Base-by-base conservation (phyloP, 2,888 invertebrate species). In the Abscondita cerata region DNA sequence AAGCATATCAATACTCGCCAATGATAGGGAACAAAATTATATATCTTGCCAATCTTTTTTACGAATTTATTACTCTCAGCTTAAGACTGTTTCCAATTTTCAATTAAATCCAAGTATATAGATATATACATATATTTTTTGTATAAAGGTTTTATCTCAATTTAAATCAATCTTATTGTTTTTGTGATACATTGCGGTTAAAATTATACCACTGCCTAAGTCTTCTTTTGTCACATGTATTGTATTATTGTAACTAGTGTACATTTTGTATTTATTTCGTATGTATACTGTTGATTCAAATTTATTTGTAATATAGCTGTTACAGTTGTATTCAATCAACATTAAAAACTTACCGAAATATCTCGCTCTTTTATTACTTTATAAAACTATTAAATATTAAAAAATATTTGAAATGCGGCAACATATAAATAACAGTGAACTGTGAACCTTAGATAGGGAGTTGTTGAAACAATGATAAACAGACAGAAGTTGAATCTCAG, bases 241-340 rank as follows among this genome's bases (percentile, higher is more conserved):
- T 58, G 64, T 57, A 54, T n/a, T n/a, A n/a, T 59, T 65, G 60
- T 65, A 63, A 41, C 60, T 65, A 63, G 59, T 65, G 62, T 64
- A 64, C 54, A 64, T 66, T 64, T 47, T 66, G 76, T 79, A 78
- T 77, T 77, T 78, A 78, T 78, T 78, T 77, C 67, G 57, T 71
- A 74, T 77, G 77, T 75, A 72, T 70, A 72, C 68, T 73, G 71
- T 73, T 68, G 68, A 69, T 72, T 72, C 71, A 68, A 73, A 74
- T 74, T 76, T 71, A 72, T 78, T 79, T 80, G 79, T 79, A 79
- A 76, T 68, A 79, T 79, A 80, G 77, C 78, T 78, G 79, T 80
- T 80, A 78, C 76, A 77, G 78, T 79, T 79, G 78, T 78, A 77
- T 74, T 75, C 72, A 76, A 70, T 73, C 72, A 74, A 60, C 53